These are phyloP conservation scores for Tolypeutes matacus DNA, from an alignment of 2,797 vertebrate species.

Conservation along the genomic window DNA sequence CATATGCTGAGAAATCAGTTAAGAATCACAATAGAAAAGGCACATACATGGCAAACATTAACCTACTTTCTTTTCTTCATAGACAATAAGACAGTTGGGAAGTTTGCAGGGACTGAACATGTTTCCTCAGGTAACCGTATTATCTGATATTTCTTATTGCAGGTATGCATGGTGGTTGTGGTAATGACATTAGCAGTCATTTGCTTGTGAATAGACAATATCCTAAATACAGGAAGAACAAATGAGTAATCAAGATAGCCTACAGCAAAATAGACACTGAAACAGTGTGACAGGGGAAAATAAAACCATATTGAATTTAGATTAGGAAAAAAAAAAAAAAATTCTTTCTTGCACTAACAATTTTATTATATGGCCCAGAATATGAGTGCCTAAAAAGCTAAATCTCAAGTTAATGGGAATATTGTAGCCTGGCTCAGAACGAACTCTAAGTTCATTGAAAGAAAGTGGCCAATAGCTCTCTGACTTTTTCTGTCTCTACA, in stretches of 20 bases:
- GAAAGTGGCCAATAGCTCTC: background rate
- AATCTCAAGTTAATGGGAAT: background rate
- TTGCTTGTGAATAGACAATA: constrained; percentile 10
- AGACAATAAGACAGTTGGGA: constrained; percentile 82
- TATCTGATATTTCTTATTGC: constrained; percentile 52
- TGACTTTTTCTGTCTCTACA: constrained; percentile 39
- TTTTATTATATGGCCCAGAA: constrained; percentile 13
- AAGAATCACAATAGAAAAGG: background rate
- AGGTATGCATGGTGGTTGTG: background rate
- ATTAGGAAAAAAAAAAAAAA: constrained; percentile 19
- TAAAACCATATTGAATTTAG: constrained; percentile 48
- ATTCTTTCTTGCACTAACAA: background rate
- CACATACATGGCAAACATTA: constrained; percentile 21
- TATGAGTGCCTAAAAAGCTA: background rate
- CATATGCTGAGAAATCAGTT: constrained; percentile 19
- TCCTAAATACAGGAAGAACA: constrained; percentile 18
- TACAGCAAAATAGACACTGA: constrained; percentile 52
- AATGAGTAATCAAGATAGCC: constrained; percentile 25
- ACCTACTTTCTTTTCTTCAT: constrained; percentile 66
- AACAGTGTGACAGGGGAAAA: background rate
- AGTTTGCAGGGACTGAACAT: constrained; percentile 79
- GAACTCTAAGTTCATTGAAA: background rate
- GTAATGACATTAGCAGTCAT: background rate
- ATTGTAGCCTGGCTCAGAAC: background rate
- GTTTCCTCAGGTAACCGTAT: constrained; percentile 79